These are phyloP conservation scores for Crax fasciolata DNA, from an alignment of 2,797 vertebrate species.

Conservation along the genomic window DNA sequence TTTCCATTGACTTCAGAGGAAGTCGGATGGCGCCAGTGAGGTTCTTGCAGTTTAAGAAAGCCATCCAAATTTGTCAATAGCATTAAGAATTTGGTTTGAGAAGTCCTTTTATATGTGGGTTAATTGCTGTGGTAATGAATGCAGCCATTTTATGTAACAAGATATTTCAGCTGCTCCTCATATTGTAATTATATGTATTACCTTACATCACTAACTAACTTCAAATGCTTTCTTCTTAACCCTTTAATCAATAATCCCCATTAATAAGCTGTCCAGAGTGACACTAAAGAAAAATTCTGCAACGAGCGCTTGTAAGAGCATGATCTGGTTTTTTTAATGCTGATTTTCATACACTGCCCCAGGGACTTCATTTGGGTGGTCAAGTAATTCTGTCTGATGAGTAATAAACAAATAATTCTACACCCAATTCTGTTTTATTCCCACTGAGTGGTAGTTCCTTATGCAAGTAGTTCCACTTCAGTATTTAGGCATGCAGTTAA, in stretches of 20 bases:
- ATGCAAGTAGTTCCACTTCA: conserved; percentile 45
- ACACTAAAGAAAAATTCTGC: conserved; percentile 9
- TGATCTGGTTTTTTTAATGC: neutral
- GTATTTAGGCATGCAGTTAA: conserved; percentile 62
- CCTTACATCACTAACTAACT: conserved; percentile 37
- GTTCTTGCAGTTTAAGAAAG: conserved; percentile 46
- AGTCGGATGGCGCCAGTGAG: conserved; percentile 31
- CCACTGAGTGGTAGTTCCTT: conserved; percentile 35
- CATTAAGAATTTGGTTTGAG: conserved; percentile 14
- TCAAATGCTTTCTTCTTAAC: conserved; percentile 47
- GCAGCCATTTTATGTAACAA: neutral
- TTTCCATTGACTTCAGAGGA: conserved; percentile 63
- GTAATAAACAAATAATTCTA: conserved; percentile 73
- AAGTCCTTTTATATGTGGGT: conserved; percentile 9
- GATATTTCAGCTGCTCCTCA: conserved; percentile 22
- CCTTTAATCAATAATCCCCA: conserved; percentile 9
- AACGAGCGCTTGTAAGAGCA: neutral
- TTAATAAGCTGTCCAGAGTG: conserved; percentile 25
- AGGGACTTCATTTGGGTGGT: conserved; percentile 59
- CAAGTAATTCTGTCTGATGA: conserved; percentile 59
- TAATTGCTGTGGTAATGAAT: conserved; percentile 40
- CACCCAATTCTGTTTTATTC: conserved; percentile 58
- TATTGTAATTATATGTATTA: conserved; percentile 22
- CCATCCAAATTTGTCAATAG: conserved; percentile 16
- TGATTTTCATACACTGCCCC: conserved; percentile 39